Base-by-base conservation (phyloP, 2,888 invertebrate species). In the Caradrina kadenii region DNA sequence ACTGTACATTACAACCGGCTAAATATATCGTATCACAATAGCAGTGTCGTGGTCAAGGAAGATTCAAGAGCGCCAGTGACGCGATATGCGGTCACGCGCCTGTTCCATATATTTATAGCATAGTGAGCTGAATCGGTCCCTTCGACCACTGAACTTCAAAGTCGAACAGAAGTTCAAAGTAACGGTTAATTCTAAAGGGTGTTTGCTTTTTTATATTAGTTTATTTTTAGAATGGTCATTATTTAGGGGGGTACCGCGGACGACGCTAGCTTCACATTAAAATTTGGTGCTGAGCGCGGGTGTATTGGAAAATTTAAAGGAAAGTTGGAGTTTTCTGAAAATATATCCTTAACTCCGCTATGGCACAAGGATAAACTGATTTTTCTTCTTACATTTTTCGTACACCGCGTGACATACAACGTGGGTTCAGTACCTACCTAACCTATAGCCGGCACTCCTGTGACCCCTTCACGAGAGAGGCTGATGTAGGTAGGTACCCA, bases 1-100 rank as follows among this genome's bases (percentile, higher is more conserved):
- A 79, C 69, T 85, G 85, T 87, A 89, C 88, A 89, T 88, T 91
- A 88, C 91, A 88, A 88, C 86, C 71, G 87, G 87, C 94, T 95
- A 95, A 95, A 93, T 94, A 94, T 94, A 94, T 91, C 90, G 87
- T 87, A 93, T 92, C 88, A 94, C 94, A 94, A 94, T 94, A 93
- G 92, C 92, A 92, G 89, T 93, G 93, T 94, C 94, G 92, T 93
- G 94, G 94, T 94, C 94, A 92, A 90, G 88, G 90, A 86, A 91
- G 86, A 89, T 87, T 92, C 93, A 93, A 93, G 94, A 93, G 86
- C 94, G 89, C 74, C 84, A 83, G 90, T 94, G 94, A 94, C 94
- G 94, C 81, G 86, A 69, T 83, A 70, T 88, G 82, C 88, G 88
- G 89, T 93, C 93, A 92, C 93, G 93, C 91, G 93, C 89, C 87